Evolutionary conservation across 2,888 invertebrate genomes (phyloP).

Genomic region (Yponomeuta malinellus): DNA sequence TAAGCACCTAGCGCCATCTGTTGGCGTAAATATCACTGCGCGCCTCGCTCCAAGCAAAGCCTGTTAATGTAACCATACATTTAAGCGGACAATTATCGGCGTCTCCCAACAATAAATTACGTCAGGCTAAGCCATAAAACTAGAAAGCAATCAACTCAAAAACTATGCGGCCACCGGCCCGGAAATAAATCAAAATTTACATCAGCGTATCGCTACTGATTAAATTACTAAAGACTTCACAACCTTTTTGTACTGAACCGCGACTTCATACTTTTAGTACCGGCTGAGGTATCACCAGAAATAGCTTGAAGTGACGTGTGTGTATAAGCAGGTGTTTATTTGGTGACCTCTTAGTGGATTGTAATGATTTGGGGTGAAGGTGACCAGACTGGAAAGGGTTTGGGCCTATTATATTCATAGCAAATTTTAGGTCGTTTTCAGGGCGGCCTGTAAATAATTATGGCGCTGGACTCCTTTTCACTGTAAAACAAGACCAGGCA

Average conservation of each 20-base stretch:
- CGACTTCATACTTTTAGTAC: not conserved
- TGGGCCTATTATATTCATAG: conserved; percentile 33
- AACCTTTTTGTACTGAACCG: not conserved
- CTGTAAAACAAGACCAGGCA: no score
- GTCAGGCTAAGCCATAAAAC: conserved; percentile 42
- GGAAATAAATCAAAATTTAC: conserved; percentile 54
- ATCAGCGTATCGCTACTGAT: conserved; percentile 6
- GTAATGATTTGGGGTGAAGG: not conserved
- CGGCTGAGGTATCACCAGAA: not conserved
- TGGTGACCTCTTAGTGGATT: not conserved
- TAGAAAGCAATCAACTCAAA: conserved; percentile 57
- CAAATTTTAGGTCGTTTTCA: conserved; percentile 23
- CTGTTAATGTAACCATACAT: not conserved
- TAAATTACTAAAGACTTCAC: not conserved
- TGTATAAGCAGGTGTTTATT: not conserved
- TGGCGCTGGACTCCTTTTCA: not conserved
- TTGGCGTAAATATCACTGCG: not conserved
- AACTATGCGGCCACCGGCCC: conserved; percentile 43
- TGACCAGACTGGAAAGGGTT: not conserved
- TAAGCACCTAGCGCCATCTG: no score
- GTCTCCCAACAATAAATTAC: conserved; percentile 17
- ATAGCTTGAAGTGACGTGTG: not conserved
- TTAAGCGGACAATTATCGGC: conserved; percentile 14
- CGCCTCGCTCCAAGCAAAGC: not conserved
- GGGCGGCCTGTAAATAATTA: not conserved